These are phyloP conservation scores for Himalopsyche tibetana DNA, from an alignment of 2,888 invertebrate genomes.

Conservation along the genomic window DNA sequence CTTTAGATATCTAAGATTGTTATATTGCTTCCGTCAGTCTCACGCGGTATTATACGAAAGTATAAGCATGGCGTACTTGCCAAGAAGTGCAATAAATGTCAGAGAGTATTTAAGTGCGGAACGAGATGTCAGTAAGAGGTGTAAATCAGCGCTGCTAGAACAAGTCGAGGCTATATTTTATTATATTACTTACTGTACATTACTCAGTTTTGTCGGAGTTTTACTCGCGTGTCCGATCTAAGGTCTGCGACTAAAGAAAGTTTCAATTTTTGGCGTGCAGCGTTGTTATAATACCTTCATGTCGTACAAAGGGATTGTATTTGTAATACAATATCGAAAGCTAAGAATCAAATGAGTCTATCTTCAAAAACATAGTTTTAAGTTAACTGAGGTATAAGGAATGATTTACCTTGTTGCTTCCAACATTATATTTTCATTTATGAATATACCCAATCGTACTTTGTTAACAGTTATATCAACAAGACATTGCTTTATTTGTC, in stretches of 20 bases:
- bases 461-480: too few relatives aligned
- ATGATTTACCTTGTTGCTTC: too few relatives aligned
- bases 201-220: constrained; percentile 1
- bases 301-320: too few relatives aligned
- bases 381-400: too few relatives aligned
- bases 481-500: too few relatives aligned
- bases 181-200: constrained; percentile 1
- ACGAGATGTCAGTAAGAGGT: background rate
- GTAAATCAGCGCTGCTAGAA: background rate
- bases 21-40: constrained; percentile 15
- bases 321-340: too few relatives aligned
- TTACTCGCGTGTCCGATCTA: background rate
- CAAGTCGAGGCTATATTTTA: background rate
- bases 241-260: background rate
- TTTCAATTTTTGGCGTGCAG: background rate
- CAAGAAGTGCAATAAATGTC: constrained; percentile 20
- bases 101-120: background rate
- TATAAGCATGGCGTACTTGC: background rate
- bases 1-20: too few relatives aligned
- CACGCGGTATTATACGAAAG: background rate
- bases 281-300: background rate
- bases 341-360: too few relatives aligned
- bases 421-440: too few relatives aligned
- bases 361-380: too few relatives aligned
- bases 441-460: too few relatives aligned